Base-by-base conservation (phyloP, 2,113 vertebrate species). In the Chamaea fasciata region DNA sequence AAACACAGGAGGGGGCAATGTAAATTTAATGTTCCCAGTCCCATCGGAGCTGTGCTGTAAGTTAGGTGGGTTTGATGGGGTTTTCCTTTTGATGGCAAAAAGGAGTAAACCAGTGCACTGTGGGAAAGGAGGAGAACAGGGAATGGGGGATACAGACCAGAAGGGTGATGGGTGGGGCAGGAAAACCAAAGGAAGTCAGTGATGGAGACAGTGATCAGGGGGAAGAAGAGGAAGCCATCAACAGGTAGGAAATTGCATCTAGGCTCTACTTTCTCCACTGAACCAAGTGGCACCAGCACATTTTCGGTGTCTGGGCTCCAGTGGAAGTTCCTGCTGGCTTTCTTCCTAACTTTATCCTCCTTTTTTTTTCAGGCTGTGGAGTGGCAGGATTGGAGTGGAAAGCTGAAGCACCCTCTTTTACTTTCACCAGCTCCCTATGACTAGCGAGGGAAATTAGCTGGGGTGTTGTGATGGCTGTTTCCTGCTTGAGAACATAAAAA, bases 391-490 rank as follows among this genome's bases (percentile, higher is more conserved):
- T 73, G 49, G 82, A 46, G 27, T 62, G 55, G 71, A 88, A 91
- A 86, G 83, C 87, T 59, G 47, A 59, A 64, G 44, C 47, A 79
- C 20, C 28, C 77, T 52, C 21, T 90, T 81, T 74, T 60, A 49
- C 49, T 81, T 83, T 47, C 73, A 71, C 49, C 68, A 88, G 56
- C 33, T 92, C 75, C 64, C 28, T 33, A 64, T 93, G 83, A 93
- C 76, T 83, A 69, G 69, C 7, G 21, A 93, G 64, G 73, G 73
- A 89, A 90, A 81, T 75, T 67, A 94, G 76, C 83, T 76, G 83
- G 59, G 92, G 86, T 83, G 80, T 93, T 93, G 76, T 93, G 95
- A 95, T 93, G 93, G 95, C 80, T 93, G 92, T 94, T 97, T 96
- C 94, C 95, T 94, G 86, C 86, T 62, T 42, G 60, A 78, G 95